phyloP scores from a whole-genome alignment of 1,140 invertebrate genomes.

The Trachymyrmex septentrionalis region DNA sequence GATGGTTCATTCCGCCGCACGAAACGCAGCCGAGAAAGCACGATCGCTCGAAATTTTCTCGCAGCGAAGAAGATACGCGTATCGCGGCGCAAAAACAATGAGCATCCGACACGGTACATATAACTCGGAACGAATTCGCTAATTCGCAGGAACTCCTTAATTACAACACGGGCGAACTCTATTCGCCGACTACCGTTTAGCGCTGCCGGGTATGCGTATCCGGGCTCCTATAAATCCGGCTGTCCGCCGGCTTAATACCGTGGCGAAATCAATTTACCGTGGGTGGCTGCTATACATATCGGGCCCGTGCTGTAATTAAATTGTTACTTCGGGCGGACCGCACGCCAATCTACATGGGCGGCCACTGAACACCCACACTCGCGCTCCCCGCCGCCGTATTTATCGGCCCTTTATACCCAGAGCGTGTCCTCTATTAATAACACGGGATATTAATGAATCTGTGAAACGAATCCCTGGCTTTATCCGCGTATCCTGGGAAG shows the following conservation, averaged over 20 bases:
- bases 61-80: neutral
- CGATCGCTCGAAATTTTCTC: slow-evolving; percentile 28
- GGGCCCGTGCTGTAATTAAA: slow-evolving; percentile 85
- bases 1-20: neutral
- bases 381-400: slow-evolving; percentile 74
- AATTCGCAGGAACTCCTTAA: slow-evolving; percentile 83
- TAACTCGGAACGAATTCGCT: slow-evolving; percentile 61
- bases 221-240: slow-evolving; percentile 82
- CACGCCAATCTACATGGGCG: slow-evolving; percentile 86
- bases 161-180: slow-evolving; percentile 81
- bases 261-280: slow-evolving; percentile 87
- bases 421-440: slow-evolving; percentile 81
- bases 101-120: slow-evolving; percentile 48
- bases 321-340: slow-evolving; percentile 86
- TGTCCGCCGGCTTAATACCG: slow-evolving; percentile 84
- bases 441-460: slow-evolving; percentile 77
- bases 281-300: slow-evolving; percentile 86
- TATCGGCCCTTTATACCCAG: slow-evolving; percentile 76
- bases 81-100: slow-evolving; percentile 34
- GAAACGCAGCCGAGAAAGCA: slow-evolving; percentile 21
- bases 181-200: slow-evolving; percentile 84
- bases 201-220: slow-evolving; percentile 79
- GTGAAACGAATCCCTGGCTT: slow-evolving; percentile 54
- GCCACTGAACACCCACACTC: slow-evolving; percentile 85
- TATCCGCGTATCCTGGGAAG: slow-evolving; percentile 28